phyloP scores from a whole-genome alignment of 2,888 invertebrate genomes.

The Miltochrista miniata region DNA sequence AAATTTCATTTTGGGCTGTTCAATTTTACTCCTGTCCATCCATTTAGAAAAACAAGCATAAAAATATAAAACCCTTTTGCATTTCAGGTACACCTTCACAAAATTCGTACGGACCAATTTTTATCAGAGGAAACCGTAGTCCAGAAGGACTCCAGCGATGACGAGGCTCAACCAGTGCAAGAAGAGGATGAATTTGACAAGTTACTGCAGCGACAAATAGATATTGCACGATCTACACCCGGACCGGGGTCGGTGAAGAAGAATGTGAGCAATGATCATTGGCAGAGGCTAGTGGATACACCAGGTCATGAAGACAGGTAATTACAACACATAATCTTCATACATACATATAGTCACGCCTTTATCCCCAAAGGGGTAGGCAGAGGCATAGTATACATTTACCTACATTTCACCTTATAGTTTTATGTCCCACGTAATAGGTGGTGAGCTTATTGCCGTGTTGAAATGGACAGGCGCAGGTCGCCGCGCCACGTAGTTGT shows the following conservation, averaged over 20 bases:
- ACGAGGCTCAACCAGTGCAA: conserved; percentile 58
- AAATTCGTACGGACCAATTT: conserved; percentile 85
- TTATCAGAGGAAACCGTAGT: conserved; percentile 70
- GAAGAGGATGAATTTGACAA: conserved; percentile 86
- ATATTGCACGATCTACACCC: conserved; percentile 78
- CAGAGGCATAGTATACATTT: too few species aligned
- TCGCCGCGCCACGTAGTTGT: too few species aligned
- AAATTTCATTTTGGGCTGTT: too few species aligned
- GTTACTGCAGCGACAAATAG: conserved; percentile 85
- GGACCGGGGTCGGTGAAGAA: conserved; percentile 57
- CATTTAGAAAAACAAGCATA: too few species aligned
- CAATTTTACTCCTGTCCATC: too few species aligned
- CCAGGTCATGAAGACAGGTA: conserved; percentile 24
- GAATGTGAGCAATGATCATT: conserved; percentile 7
- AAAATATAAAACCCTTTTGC: too few species aligned
- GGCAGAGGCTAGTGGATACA: conserved; percentile 23
- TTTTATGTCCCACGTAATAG: too few species aligned
- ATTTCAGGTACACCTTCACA: conserved; percentile 85
- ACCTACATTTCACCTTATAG: too few species aligned
- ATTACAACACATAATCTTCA: too few species aligned
- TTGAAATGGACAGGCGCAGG: too few species aligned
- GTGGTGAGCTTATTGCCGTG: too few species aligned
- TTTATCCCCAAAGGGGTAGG: background rate
- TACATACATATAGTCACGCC: too few species aligned
- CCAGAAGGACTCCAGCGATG: conserved; percentile 74